Evolutionary conservation across 2,888 invertebrate species (phyloP).

Genomic region (Acronicta leporina): DNA sequence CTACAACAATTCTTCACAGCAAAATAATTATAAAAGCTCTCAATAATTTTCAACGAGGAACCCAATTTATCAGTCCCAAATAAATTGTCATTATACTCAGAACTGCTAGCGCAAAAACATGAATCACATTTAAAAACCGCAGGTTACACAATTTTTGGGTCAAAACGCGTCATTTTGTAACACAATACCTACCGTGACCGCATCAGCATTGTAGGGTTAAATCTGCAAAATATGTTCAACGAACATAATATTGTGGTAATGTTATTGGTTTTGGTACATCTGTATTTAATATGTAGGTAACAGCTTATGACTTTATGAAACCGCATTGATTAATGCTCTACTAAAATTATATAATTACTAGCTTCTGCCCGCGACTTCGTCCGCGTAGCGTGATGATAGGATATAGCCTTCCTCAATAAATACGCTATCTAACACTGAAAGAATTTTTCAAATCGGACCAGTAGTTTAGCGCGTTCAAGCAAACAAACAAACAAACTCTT

Average conservation of each 20-base stretch:
- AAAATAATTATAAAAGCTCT: background rate
- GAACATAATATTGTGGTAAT: slow-evolving; percentile 41
- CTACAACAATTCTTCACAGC: background rate
- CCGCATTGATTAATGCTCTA: too few relatives aligned
- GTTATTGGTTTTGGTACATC: slow-evolving; percentile 29
- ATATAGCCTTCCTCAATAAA: too few relatives aligned
- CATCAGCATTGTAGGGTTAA: slow-evolving; percentile 50
- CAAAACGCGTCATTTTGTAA: slow-evolving; percentile 55
- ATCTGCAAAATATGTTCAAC: slow-evolving; percentile 42
- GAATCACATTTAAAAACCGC: slow-evolving; percentile 53
- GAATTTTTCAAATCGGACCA: too few relatives aligned
- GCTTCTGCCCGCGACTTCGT: too few relatives aligned
- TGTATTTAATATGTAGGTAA: slow-evolving; percentile 1
- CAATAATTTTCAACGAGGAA: slow-evolving; percentile 22
- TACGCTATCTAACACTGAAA: too few relatives aligned
- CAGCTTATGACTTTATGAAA: background rate
- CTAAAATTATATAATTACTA: too few relatives aligned
- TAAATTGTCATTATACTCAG: slow-evolving; percentile 40
- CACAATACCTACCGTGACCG: slow-evolving; percentile 49
- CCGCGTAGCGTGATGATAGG: too few relatives aligned
- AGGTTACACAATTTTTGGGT: slow-evolving; percentile 54
- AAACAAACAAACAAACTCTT: too few relatives aligned
- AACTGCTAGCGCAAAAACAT: slow-evolving; percentile 45
- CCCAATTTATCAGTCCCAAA: slow-evolving; percentile 36
- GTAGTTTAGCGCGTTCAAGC: too few relatives aligned